phyloP scores from a whole-genome alignment of 2,888 invertebrate species.

The Standfussiana lucernea region DNA sequence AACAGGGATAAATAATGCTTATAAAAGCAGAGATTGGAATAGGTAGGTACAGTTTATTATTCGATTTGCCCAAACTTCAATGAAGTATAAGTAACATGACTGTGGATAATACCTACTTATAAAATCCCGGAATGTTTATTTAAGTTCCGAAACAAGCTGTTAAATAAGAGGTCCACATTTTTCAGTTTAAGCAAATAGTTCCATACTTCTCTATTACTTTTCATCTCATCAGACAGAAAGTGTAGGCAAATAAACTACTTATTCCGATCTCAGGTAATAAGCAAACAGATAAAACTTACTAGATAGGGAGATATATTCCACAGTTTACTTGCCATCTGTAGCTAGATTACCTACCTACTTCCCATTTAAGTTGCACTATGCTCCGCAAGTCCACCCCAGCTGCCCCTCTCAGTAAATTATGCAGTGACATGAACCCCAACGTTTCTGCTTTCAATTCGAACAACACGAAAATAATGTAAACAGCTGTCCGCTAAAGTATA shows the following conservation, averaged over 20 bases:
- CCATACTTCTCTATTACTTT: neutral
- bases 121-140: neutral
- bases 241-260: neutral
- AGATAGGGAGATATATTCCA: neutral
- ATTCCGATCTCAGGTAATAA: neutral
- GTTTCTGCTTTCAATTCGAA: constrained; percentile 8
- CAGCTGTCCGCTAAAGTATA: constrained; percentile 12
- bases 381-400: neutral
- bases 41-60: no score
- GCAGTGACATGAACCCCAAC: constrained; percentile 19
- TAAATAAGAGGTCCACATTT: neutral
- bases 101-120: no score
- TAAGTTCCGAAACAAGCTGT: neutral
- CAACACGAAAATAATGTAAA: constrained; percentile 16
- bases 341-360: neutral
- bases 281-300: neutral
- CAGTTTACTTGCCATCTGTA: neutral
- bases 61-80: no score
- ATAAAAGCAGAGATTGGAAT: neutral
- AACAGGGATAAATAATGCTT: no score
- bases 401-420: constrained; percentile 8
- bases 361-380: neutral
- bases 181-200: neutral
- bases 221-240: neutral
- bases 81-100: no score